Evolutionary conservation across 2,888 invertebrate genomes (phyloP), one percentile per base, ranked within the genome.

Genomic region (Pharmacophagus antenor): DNA sequence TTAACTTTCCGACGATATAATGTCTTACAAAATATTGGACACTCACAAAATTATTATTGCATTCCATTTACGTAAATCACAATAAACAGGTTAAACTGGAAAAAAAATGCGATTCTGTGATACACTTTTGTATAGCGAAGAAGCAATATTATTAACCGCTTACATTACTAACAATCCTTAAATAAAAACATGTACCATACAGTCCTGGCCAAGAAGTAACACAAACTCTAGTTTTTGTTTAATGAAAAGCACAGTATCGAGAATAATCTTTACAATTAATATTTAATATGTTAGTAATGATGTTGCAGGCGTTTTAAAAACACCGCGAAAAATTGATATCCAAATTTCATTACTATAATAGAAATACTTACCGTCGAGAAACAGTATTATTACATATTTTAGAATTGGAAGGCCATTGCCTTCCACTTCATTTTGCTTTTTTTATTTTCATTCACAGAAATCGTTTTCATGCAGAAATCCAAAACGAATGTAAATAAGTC

Each of bases 391-490:
- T 25, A n/a, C n/a, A n/a, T n/a, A 58, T 37, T 50, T 25, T 42
- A 51, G n/a, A 42, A 42, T n/a, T 42, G 42, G 42, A 42, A 42
- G 42, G 42, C 42, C 0, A 7, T 42, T 2, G 42, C 42, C 42
- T 42, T 42, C 42, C 42, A 42, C 1, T 54, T 58, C 12, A 46
- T 21, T 0, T 46, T 2, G 20, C 52, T 63, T 46, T 21, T 46
- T 12, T 46, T 21, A 18, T 21, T 21, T 12, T 46, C 21, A 41
- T 65, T 70, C 52, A 66, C 31, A 49, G 42, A 42, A 42, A 42
- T 42, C 6, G 17, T 42, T 17, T 17, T 6, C 2, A 17, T 17
- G 17, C 17, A 6, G n/a, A 4, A 42, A 42, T 17, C 42, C 17
- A 17, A 17, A 17, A 27, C 15, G 7, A 15, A 42, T 17, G 42